Conservation (phyloP, 2,113 vertebrate species). For the Garra rufa region DNA sequence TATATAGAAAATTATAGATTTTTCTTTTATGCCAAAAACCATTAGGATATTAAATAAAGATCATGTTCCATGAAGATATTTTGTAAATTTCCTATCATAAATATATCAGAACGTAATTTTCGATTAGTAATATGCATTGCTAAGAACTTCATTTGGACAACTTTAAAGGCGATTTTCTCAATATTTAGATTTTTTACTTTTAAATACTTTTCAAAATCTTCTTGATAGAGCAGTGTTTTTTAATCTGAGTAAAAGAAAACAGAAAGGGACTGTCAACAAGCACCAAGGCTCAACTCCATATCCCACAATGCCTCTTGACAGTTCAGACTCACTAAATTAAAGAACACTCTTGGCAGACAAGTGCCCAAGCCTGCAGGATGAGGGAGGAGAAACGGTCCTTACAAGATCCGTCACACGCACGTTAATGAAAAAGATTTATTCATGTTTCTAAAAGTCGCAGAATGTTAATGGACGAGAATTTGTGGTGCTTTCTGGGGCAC, state of each 20-base stretch:
- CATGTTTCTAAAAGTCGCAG: conserved; percentile 56
- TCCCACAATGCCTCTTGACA: conserved; percentile 50
- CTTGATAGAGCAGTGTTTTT: neutral
- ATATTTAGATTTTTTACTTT: too few relatives aligned
- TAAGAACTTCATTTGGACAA: too few relatives aligned
- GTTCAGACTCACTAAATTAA: conserved; percentile 37
- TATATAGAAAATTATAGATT: too few relatives aligned
- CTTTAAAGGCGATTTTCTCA: too few relatives aligned
- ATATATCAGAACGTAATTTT: too few relatives aligned
- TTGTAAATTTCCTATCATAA: too few relatives aligned
- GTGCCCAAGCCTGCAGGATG: conserved; percentile 11
- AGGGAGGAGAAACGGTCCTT: conserved; percentile 11
- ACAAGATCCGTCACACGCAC: conserved; percentile 41
- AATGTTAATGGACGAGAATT: conserved; percentile 51
- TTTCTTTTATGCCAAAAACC: too few relatives aligned
- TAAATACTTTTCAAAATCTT: neutral
- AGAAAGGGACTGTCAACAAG: neutral
- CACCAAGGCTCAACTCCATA: neutral
- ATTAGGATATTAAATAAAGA: too few relatives aligned
- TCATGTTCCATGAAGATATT: too few relatives aligned
- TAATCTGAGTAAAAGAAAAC: neutral
- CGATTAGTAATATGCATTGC: too few relatives aligned
- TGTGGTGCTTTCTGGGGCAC: conserved; percentile 19
- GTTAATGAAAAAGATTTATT: conserved; percentile 64
- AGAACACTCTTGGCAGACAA: conserved; percentile 28